Percentiles rank a stretch among this genome's conserved stretches.
phyloP scores from a whole-genome alignment of 2,113 vertebrate species.

The Nannobrachium achirus region DNA sequence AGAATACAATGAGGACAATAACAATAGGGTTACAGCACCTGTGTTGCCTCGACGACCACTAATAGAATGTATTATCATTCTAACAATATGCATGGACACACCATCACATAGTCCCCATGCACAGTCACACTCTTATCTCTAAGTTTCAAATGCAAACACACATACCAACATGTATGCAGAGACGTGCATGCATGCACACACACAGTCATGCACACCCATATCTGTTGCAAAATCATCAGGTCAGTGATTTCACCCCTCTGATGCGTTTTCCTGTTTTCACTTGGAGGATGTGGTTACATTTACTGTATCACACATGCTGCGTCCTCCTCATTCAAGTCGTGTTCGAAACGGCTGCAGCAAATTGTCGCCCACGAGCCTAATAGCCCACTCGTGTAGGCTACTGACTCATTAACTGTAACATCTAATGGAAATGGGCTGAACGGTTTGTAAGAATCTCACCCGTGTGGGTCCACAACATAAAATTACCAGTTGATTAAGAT shows the following conservation, averaged over 20 bases:
- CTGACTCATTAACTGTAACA: conserved; percentile 33
- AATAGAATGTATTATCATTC: no score
- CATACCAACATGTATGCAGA: background rate
- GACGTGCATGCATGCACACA: background rate
- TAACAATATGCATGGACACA: no score
- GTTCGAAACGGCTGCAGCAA: conserved; percentile 20
- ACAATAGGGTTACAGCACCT: no score
- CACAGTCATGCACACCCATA: conserved; percentile 42
- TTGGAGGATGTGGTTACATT: conserved; percentile 70
- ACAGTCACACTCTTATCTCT: no score
- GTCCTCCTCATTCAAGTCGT: conserved; percentile 26
- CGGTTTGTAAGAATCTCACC: no score
- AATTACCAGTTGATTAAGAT: conserved; percentile 2
- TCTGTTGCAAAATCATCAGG: conserved; percentile 51
- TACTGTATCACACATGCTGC: conserved; percentile 54
- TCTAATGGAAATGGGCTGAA: conserved; percentile 40
- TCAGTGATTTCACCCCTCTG: conserved; percentile 51
- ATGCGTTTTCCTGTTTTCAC: conserved; percentile 65
- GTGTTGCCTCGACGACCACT: no score
- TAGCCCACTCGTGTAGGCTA: conserved; percentile 39
- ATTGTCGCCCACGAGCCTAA: conserved; percentile 43
- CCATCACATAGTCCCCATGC: no score
- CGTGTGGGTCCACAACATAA: background rate
- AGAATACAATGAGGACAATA: no score
- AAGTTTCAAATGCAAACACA: background rate